A percentile compares a stretch with the other conserved stretches of the same genome.
These are phyloP conservation scores for Chelonus insularis DNA, from an alignment of 1,140 invertebrate species.

Conservation along the genomic window DNA sequence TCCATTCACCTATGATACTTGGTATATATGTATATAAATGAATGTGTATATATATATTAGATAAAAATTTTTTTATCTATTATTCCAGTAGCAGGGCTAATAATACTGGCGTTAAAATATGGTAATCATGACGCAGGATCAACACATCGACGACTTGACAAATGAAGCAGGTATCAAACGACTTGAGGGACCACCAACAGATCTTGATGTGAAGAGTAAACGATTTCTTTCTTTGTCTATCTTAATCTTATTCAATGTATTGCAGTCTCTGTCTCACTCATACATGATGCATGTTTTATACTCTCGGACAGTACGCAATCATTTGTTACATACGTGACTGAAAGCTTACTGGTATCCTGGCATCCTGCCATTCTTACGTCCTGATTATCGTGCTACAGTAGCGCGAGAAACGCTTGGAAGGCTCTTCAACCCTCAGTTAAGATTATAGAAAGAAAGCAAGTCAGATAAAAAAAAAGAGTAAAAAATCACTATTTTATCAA, in stretches of 20 bases:
- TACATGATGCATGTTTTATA: conserved; percentile 38
- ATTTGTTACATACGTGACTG: conserved; percentile 58
- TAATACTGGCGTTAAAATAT: conserved; percentile 60
- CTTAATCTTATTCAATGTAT: not conserved
- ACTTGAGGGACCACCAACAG: conserved; percentile 54
- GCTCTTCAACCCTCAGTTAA: not conserved
- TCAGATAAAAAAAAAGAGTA: too few species aligned
- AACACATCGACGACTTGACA: conserved; percentile 59
- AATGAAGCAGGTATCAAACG: conserved; percentile 54
- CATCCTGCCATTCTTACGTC: conserved; percentile 43
- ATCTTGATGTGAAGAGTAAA: conserved; percentile 27
- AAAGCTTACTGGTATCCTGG: conserved; percentile 48
- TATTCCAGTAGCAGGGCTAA: conserved; percentile 56
- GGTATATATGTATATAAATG: too few species aligned
- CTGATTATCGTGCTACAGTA: conserved; percentile 34
- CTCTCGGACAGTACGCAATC: conserved; percentile 38
- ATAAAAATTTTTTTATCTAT: conserved; percentile 7
- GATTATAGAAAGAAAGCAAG: too few species aligned
- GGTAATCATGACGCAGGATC: conserved; percentile 54
- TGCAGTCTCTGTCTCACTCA: conserved; percentile 35
- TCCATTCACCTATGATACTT: too few species aligned
- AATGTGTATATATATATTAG: too few species aligned
- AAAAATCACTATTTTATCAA: too few species aligned
- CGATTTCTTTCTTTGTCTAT: conserved; percentile 2
- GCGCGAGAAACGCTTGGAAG: not conserved